Evolutionary conservation across 2,113 vertebrate genomes (phyloP).

Genomic region (Mirza zaza): DNA sequence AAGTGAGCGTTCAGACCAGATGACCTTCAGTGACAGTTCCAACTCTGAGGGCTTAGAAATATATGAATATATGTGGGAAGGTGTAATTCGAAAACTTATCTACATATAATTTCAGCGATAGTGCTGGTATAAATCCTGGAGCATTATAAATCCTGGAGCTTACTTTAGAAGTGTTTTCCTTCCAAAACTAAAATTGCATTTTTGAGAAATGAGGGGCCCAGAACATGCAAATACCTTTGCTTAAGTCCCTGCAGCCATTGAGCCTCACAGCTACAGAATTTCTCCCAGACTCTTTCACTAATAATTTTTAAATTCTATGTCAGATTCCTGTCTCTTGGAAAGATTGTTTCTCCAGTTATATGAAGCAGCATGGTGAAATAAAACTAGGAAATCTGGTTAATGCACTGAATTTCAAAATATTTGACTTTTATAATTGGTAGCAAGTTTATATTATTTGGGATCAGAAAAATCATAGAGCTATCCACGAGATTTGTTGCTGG

Average conservation of each 20-base stretch:
- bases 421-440: neutral
- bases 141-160: neutral
- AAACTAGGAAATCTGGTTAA: neutral
- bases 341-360: neutral
- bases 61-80: neutral
- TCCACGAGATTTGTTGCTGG: neutral
- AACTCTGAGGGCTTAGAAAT: neutral
- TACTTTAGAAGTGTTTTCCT: neutral
- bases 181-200: neutral
- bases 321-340: neutral
- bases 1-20: accelerated
- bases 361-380: neutral
- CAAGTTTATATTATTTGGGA: neutral
- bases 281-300: neutral
- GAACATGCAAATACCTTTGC: neutral
- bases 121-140: no score
- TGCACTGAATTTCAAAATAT: neutral
- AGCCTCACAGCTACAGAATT: neutral
- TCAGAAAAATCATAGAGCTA: neutral
- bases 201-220: neutral
- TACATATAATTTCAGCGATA: neutral
- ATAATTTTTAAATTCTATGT: neutral
- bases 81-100: neutral
- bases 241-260: neutral
- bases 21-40: neutral